Evolutionary conservation across 2,888 invertebrate species (phyloP).

Genomic region (Tetheella fluctuosa): DNA sequence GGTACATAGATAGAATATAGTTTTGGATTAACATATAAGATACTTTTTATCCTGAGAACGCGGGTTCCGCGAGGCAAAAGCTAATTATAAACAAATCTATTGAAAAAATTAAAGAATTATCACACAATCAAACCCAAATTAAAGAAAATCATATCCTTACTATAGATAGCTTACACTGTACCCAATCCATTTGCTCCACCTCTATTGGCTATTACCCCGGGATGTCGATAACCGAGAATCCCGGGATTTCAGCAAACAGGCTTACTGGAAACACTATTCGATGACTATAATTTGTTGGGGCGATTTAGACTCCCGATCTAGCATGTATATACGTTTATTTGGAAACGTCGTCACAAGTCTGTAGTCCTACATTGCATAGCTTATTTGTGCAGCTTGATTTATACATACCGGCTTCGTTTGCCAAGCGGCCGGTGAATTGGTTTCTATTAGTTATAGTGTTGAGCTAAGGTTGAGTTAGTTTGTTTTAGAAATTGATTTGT

Average conservation of each 20-base stretch:
- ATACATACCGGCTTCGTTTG: conserved; percentile 37
- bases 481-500: conserved; percentile 44
- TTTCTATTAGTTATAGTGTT: conserved; percentile 54
- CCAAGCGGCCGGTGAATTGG: conserved; percentile 34
- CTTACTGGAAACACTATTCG: conserved; percentile 11
- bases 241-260: conserved; percentile 42
- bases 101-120: no score
- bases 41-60: no score
- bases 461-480: conserved; percentile 30
- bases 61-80: no score
- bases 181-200: not conserved
- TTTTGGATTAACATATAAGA: no score
- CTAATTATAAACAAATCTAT: no score
- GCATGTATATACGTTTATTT: conserved; percentile 14
- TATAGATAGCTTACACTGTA: not conserved
- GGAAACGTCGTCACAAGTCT: conserved; percentile 14
- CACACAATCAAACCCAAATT: no score
- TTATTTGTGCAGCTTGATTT: conserved; percentile 62
- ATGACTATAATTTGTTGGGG: conserved; percentile 36
- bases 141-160: not conserved
- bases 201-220: conserved; percentile 5
- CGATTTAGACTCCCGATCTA: conserved; percentile 12
- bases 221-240: conserved; percentile 24
- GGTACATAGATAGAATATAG: no score
- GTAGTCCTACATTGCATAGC: conserved; percentile 30